A percentile compares a stretch with the other conserved stretches of the same genome.
phyloP scores from a whole-genome alignment of 23 tunicate species.

The Ascidia mentula region DNA sequence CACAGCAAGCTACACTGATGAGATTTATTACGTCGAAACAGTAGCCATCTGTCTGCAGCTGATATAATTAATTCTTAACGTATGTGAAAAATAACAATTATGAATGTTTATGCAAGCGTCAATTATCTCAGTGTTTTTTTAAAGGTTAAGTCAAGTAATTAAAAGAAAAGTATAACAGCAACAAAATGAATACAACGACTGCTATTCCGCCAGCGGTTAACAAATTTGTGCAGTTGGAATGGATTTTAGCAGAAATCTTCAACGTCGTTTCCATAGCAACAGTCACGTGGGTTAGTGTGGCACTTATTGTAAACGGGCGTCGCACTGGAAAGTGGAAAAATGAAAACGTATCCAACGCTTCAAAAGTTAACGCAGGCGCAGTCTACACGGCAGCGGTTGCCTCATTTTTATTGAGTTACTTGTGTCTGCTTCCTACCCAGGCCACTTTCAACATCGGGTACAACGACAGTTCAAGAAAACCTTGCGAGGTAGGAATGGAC shows the following conservation, averaged over 20 bases:
- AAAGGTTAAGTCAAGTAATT: too few species aligned
- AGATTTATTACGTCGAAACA: too few species aligned
- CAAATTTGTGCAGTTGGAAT: neutral
- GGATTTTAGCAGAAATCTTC: neutral
- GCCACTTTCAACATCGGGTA: slow-evolving; percentile 10
- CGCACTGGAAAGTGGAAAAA: slow-evolving; percentile 7
- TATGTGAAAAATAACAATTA: too few species aligned
- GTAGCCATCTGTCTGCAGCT: too few species aligned
- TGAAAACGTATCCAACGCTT: neutral
- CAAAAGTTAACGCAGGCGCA: neutral
- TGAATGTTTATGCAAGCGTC: too few species aligned
- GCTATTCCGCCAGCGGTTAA: neutral
- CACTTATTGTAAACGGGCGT: neutral
- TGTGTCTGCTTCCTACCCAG: neutral
- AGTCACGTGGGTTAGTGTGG: neutral
- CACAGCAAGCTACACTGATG: too few species aligned
- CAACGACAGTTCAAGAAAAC: neutral
- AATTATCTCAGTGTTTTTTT: too few species aligned
- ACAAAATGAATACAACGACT: neutral
- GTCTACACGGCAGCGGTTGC: neutral
- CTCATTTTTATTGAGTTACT: neutral
- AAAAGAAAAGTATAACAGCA: too few species aligned
- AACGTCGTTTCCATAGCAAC: neutral
- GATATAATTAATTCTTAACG: too few species aligned
- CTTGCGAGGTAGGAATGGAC: neutral